Conservation (phyloP, 2,113 vertebrate species). For the Barnardius zonarius region DNA sequence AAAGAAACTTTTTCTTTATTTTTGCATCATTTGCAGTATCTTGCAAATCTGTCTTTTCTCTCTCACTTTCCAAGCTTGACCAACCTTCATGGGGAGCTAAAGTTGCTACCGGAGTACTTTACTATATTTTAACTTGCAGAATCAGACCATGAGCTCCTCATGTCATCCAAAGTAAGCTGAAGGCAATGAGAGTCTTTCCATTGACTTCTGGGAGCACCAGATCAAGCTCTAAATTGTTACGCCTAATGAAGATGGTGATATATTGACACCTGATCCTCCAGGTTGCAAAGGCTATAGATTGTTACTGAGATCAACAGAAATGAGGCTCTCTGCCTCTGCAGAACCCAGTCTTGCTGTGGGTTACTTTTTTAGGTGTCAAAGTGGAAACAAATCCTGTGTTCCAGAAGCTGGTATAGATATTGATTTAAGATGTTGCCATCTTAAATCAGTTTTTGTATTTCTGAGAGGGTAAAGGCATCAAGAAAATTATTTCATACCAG, state of each 20-base stretch:
- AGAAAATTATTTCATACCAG: background rate
- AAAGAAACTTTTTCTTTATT: background rate
- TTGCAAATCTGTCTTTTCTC: background rate
- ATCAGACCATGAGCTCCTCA: background rate
- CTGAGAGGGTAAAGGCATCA: background rate
- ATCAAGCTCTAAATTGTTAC: background rate
- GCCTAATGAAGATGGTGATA: background rate
- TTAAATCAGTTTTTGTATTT: background rate
- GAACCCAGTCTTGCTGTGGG: background rate
- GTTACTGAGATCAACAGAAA: background rate
- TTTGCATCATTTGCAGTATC: background rate
- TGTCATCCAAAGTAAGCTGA: background rate
- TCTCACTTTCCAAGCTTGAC: background rate
- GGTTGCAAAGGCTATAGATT: background rate
- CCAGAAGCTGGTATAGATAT: background rate
- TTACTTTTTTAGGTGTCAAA: background rate
- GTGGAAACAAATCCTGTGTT: background rate
- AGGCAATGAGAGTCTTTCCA: background rate
- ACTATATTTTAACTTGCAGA: background rate
- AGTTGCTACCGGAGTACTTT: background rate
- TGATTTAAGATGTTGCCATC: background rate
- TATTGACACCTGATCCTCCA: background rate
- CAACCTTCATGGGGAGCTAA: background rate
- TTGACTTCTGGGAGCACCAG: background rate
- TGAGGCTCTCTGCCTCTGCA: background rate